Evolutionary conservation across 2,113 vertebrate genomes (phyloP).

Genomic region (Mormoops blainvillei): DNA sequence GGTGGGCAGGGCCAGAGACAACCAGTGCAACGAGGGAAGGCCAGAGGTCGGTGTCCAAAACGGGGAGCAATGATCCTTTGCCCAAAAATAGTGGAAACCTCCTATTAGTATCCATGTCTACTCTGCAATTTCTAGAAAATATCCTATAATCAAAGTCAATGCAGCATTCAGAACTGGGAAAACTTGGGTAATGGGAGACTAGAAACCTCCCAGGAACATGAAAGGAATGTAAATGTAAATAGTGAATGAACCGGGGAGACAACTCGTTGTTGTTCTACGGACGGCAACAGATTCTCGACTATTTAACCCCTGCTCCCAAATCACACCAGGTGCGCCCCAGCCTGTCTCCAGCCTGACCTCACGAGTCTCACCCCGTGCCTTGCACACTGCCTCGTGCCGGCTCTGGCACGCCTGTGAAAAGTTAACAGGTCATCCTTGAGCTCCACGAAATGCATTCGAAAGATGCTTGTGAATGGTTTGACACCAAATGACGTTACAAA

Average conservation of each 20-base stretch:
- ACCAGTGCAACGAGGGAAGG: constrained; percentile 23
- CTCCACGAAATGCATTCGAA: background rate
- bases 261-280: background rate
- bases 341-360: background rate
- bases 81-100: constrained; percentile 60
- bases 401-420: background rate
- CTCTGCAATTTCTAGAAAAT: constrained; percentile 56
- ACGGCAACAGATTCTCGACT: accelerated
- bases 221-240: background rate
- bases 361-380: background rate
- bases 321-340: accelerated
- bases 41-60: constrained; percentile 43
- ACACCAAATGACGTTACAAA: background rate
- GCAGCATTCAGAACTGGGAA: constrained; percentile 28
- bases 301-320: background rate
- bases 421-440: background rate
- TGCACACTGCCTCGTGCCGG: background rate
- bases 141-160: constrained; percentile 54
- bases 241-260: background rate
- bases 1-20: constrained; percentile 31
- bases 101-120: constrained; percentile 25
- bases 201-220: constrained; percentile 22
- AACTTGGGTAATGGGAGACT: background rate
- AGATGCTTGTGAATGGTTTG: background rate
- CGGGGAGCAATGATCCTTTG: background rate